Evolutionary conservation across 1,140 invertebrate species (phyloP), one percentile per base, ranked within the genome.

Genomic region (Oryzaephilus surinamensis): DNA sequence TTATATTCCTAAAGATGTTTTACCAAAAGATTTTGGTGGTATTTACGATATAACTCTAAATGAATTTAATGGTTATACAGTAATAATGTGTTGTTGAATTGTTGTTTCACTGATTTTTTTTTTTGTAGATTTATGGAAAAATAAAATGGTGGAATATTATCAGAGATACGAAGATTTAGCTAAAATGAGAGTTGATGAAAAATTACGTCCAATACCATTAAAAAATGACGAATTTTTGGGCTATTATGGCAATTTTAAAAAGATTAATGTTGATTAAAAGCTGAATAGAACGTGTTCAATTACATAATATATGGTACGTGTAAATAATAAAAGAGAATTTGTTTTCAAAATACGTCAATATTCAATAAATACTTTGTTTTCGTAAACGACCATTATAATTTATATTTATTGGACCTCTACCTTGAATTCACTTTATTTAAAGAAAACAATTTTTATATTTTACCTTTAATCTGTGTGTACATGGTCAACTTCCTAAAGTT

Each of bases 221-320:
- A 11, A 23, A 10, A 41, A 45, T 4, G 43, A 45, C 27, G 43
- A 41, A 11, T n/a, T 45, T 18, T 21, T 41, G 5, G 43, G 43
- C 2, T 45, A 21, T 23, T 32, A 40, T 14, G 38, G 38, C 8
- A 40, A 40, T 13, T 40, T 40, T 13, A 40, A 40, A 15, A 31
- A 40, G 24, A 16, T 40, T 2, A 19, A 34, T 6, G 4, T 30
- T 3, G 26, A 38, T 26, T 31, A 37, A n/a, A n/a, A n/a, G n/a
- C n/a, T n/a, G n/a, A n/a, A n/a, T n/a, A n/a, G n/a, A n/a, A n/a
- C n/a, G n/a, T n/a, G n/a, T n/a, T n/a, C n/a, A n/a, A n/a, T n/a
- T n/a, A n/a, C n/a, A n/a, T n/a, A n/a, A n/a, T n/a, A n/a, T n/a
- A n/a, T n/a, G n/a, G n/a, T n/a, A n/a, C n/a, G n/a, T n/a, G n/a